A percentile compares a stretch with the other conserved stretches of the same genome.
Evolutionary conservation across 2,113 vertebrate species (phyloP).

Genomic region (Festucalex cinctus): DNA sequence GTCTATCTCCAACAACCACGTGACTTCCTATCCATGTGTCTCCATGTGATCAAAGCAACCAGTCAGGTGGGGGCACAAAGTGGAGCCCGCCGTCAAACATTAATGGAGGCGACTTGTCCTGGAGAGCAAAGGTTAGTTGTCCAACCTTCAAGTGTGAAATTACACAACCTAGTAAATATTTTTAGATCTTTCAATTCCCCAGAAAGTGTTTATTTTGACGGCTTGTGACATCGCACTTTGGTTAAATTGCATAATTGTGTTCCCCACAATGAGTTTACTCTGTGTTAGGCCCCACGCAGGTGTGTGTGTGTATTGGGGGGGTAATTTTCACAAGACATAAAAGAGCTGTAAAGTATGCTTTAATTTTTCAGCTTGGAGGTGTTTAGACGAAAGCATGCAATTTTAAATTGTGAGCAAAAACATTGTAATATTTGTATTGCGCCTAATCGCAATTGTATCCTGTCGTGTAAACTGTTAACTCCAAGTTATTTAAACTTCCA

Average conservation of each 20-base stretch:
- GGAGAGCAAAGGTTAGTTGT: constrained; percentile 43
- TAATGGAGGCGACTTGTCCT: constrained; percentile 16
- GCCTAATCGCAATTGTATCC: neutral
- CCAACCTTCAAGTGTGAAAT: neutral
- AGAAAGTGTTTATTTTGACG: neutral
- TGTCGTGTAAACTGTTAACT: neutral
- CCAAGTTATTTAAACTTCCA: neutral
- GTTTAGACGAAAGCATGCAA: neutral
- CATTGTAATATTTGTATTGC: neutral
- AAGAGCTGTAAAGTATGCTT: too few species aligned
- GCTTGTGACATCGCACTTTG: too few species aligned
- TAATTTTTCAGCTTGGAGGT: neutral
- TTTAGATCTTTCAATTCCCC: neutral
- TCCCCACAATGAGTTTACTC: too few species aligned
- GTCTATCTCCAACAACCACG: neutral
- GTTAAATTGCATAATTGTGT: too few species aligned
- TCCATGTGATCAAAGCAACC: constrained; percentile 34
- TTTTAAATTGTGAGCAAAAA: neutral
- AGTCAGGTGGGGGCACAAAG: constrained; percentile 22
- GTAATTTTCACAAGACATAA: neutral
- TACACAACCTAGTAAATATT: neutral
- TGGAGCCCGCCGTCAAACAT: constrained; percentile 15
- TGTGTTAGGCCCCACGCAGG: too few species aligned
- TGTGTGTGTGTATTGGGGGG: neutral
- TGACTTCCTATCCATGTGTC: neutral